Evolutionary conservation across 53 echinoderm and acorn worm species (phyloP), one percentile per base, ranked within the genome.

Genomic region (Temnopleurus reevesii): DNA sequence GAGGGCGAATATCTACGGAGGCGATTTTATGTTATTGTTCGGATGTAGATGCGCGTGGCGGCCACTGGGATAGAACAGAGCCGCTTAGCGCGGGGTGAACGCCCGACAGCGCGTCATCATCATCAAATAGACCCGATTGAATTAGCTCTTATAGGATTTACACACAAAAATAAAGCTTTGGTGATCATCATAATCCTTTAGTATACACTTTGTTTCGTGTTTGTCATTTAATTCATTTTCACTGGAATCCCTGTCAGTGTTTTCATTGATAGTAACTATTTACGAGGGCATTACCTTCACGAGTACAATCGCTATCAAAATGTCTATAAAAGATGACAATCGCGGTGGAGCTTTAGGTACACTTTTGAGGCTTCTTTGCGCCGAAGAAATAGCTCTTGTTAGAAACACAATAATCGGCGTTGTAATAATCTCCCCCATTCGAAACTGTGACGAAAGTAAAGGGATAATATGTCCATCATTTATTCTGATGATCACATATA

Each of bases 101-200:
- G 80, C 46, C 80, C 80, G 80, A 49, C 51, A 46, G 51, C 27
- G 36, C 71, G 43, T 36, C 71, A 41, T 63, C n/a, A n/a, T n/a
- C n/a, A n/a, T n/a, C n/a, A n/a, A n/a, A 33, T 71, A 41, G 12
- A 23, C 19, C 21, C 41, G 71, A 71, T 71, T 71, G 71, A 71
- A 71, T 71, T 71, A 23, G 36, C 21, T 71, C 43, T 71, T 71
- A 41, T 43, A 71, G 71, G 71, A 71, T 71, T 71, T 71, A 71
- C n/a, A 43, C 8, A 41, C 71, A 71, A 38, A 71, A 43, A 71
- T 8, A 8, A 9, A 38, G 71, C n/a, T 71, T 71, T 71, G 21
- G 41, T 41, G 19, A n/a, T 71, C n/a, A n/a, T 71, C 41, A 38
- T 15, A 36, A 21, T 21, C 71, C 41, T 71, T 41, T n/a, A n/a